These are phyloP conservation scores for Branchinecta sandiegonensis DNA, from an alignment of 2,888 invertebrate genomes.

Conservation along the genomic window DNA sequence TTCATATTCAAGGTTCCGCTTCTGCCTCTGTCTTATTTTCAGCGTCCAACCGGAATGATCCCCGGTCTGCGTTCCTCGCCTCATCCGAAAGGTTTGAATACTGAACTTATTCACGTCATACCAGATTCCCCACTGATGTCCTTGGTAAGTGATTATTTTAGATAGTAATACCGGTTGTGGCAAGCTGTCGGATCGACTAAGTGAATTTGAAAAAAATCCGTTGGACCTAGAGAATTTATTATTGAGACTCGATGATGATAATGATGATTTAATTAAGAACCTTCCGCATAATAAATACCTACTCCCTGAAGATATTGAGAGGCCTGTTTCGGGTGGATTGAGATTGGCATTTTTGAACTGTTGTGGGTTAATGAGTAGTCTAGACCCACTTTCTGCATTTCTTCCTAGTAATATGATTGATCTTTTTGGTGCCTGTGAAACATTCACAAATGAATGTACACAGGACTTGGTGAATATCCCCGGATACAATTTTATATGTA, in stretches of 20 bases:
- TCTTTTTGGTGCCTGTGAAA: not conserved
- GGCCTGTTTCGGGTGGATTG: not conserved
- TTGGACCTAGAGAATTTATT: not conserved
- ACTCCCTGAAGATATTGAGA: not conserved
- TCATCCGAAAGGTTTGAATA: too few relatives aligned
- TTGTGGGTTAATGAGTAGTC: constrained; percentile 4
- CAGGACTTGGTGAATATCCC: not conserved
- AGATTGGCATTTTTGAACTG: not conserved
- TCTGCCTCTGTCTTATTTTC: too few relatives aligned
- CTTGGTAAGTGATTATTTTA: not conserved
- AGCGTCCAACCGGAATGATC: too few relatives aligned
- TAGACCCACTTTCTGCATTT: not conserved
- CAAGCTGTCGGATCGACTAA: not conserved
- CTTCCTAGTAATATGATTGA: not conserved
- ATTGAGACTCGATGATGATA: not conserved
- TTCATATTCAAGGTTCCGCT: too few relatives aligned
- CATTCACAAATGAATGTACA: not conserved
- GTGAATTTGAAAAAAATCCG: constrained; percentile 6
- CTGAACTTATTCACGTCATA: too few relatives aligned
- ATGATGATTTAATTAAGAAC: constrained; percentile 1
- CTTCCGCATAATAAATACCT: constrained; percentile 6
- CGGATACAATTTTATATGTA: not conserved
- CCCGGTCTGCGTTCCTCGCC: too few relatives aligned
- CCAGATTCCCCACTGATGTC: too few relatives aligned
- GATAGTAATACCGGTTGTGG: not conserved